phyloP scores from a whole-genome alignment of 2,888 invertebrate species.

The Mantis religiosa region DNA sequence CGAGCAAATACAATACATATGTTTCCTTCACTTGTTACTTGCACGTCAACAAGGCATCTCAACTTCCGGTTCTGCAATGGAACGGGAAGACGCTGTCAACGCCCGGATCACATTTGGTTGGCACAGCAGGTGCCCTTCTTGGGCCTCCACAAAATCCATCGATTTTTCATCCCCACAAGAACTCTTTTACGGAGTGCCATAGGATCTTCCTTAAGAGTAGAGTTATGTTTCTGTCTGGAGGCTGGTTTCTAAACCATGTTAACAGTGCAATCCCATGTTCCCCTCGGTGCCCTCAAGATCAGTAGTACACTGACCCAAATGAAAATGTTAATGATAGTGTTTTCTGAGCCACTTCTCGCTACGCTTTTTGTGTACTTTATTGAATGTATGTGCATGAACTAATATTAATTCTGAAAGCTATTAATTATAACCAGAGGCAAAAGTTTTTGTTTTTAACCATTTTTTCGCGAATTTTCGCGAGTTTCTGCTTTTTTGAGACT shows the following conservation, averaged over 20 bases:
- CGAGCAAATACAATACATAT: not conserved
- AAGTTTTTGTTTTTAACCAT: too few relatives aligned
- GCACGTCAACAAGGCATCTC: not conserved
- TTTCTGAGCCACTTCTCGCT: too few relatives aligned
- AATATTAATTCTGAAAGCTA: too few relatives aligned
- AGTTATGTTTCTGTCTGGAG: not conserved
- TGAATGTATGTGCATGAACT: too few relatives aligned
- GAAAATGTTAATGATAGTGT: too few relatives aligned
- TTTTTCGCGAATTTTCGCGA: too few relatives aligned
- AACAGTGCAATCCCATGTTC: too few relatives aligned
- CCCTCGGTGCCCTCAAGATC: too few relatives aligned
- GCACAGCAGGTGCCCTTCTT: slow-evolving; percentile 16
- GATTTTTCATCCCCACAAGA: slow-evolving; percentile 5
- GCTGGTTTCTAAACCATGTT: not conserved
- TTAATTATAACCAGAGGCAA: too few relatives aligned
- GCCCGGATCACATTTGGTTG: not conserved
- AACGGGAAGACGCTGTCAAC: slow-evolving; percentile 23
- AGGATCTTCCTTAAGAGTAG: not conserved
- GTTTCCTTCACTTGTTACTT: not conserved
- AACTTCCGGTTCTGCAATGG: not conserved
- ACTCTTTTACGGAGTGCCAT: not conserved
- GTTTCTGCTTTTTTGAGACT: too few relatives aligned
- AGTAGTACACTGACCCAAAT: too few relatives aligned
- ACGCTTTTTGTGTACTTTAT: too few relatives aligned
- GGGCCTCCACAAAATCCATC: not conserved